Conservation (phyloP, 2,113 vertebrate species). For the Galbula dea region DNA sequence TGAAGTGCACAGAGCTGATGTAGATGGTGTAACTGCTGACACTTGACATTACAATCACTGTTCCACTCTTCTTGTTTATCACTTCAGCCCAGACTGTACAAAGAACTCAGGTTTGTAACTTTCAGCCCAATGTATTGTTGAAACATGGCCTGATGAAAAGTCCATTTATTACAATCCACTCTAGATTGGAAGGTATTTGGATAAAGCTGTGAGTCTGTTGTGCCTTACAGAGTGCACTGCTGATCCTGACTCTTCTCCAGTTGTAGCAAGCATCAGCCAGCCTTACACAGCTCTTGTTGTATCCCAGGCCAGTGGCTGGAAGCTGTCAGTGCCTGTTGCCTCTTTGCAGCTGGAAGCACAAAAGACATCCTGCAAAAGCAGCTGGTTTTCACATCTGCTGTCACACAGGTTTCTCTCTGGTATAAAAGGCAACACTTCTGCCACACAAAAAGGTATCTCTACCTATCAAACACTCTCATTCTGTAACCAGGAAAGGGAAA, state of each 20-base stretch:
- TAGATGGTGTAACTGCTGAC: neutral
- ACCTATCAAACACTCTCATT: neutral
- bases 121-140: neutral
- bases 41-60: neutral
- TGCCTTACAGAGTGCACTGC: neutral
- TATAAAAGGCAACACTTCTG: neutral
- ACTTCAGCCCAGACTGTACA: neutral
- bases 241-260: neutral
- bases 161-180: neutral
- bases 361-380: neutral
- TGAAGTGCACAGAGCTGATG: neutral
- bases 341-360: neutral
- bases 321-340: neutral
- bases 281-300: neutral
- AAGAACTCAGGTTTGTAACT: neutral
- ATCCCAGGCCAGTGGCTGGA: neutral
- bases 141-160: neutral
- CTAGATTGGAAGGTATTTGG: neutral
- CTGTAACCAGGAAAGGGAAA: neutral
- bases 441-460: neutral
- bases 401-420: neutral
- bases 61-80: neutral
- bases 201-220: fast-evolving
- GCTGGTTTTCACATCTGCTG: neutral
- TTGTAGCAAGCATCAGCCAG: neutral